These are phyloP conservation scores for Phylloscopus trochiloides DNA, from an alignment of 2,113 vertebrate genomes.

Conservation along the genomic window DNA sequence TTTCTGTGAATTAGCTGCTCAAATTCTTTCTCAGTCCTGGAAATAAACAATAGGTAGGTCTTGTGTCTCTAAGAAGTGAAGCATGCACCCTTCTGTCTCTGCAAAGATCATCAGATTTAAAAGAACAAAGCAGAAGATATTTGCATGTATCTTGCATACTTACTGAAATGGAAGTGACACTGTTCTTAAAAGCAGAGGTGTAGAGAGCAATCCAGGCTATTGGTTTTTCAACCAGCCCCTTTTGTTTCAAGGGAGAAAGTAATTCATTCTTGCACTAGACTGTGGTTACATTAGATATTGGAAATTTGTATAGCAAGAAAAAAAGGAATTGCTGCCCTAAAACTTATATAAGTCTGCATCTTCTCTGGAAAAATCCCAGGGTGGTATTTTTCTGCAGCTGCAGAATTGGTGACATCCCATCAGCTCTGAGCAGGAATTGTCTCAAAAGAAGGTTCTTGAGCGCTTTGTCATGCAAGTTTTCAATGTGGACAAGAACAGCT, in stretches of 20 bases:
- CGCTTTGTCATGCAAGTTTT: not conserved
- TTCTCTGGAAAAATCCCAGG: not conserved
- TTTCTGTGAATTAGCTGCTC: not conserved
- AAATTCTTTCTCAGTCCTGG: not conserved
- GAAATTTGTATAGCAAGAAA: not conserved
- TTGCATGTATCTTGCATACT: not conserved
- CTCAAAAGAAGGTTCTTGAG: not conserved
- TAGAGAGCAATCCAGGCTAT: not conserved
- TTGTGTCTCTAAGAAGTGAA: not conserved
- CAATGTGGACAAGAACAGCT: not conserved
- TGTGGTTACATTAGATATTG: not conserved
- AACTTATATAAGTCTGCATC: not conserved
- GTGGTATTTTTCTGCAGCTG: not conserved
- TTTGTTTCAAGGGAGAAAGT: not conserved
- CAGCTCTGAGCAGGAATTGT: not conserved
- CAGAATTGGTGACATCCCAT: not conserved
- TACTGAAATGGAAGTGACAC: not conserved
- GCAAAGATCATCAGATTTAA: not conserved
- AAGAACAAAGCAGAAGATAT: not conserved
- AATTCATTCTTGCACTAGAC: not conserved
- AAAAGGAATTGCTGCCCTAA: not conserved
- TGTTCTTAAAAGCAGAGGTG: not conserved
- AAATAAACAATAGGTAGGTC: not conserved
- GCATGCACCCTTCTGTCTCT: not conserved
- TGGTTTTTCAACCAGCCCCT: not conserved